Evolutionary conservation across 2,113 vertebrate species (phyloP).

Genomic region (Ptilonorhynchus violaceus): DNA sequence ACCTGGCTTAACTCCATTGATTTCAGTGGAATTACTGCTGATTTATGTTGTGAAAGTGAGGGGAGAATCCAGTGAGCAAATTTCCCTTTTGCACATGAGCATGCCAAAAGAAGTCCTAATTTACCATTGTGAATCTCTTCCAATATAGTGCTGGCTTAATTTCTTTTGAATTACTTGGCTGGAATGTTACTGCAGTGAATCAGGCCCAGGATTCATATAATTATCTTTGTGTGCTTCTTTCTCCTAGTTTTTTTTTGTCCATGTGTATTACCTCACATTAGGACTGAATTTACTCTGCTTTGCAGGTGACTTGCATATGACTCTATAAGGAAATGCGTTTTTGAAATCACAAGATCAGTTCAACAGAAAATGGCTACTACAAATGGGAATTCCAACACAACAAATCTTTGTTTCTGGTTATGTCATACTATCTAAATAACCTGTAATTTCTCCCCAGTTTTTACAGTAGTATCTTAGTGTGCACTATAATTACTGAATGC

Average conservation of each 20-base stretch:
- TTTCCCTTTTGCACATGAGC: neutral
- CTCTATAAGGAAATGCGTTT: neutral
- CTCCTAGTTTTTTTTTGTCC: neutral
- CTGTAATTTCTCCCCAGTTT: neutral
- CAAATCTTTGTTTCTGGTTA: neutral
- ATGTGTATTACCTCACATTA: neutral
- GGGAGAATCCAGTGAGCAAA: constrained; percentile 20
- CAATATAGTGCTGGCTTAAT: constrained; percentile 27
- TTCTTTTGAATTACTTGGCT: constrained; percentile 41
- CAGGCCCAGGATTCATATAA: neutral
- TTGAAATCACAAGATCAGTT: neutral
- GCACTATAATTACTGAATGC: neutral
- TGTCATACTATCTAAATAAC: neutral
- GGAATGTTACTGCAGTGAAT: constrained; percentile 5
- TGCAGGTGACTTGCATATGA: neutral
- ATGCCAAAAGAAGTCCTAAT: constrained; percentile 30
- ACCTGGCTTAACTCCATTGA: constrained; percentile 43
- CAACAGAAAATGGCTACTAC: neutral
- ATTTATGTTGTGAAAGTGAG: constrained; percentile 35
- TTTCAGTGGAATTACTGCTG: constrained; percentile 26
- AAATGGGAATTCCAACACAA: neutral
- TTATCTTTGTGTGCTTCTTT: neutral
- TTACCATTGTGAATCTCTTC: constrained; percentile 24
- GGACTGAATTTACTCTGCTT: neutral
- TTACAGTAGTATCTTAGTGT: neutral